Evolutionary conservation across 1,140 invertebrate species (phyloP).

Genomic region (Leptopilina boulardi): DNA sequence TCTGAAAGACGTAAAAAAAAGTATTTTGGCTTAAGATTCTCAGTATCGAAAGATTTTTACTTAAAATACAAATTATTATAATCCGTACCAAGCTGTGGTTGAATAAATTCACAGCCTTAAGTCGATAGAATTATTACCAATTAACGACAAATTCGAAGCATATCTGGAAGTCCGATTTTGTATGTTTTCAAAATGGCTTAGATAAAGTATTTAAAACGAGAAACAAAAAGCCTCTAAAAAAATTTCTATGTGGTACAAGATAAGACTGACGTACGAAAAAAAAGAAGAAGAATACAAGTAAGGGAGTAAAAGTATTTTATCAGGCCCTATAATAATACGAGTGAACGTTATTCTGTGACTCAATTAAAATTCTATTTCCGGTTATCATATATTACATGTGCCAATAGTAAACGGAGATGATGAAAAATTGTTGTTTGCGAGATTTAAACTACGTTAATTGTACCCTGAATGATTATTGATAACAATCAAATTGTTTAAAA

Average conservation of each 20-base stretch:
- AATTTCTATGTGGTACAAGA: constrained; percentile 62
- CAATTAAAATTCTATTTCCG: constrained; percentile 31
- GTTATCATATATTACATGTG: constrained; percentile 21
- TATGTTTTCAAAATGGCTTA: constrained; percentile 30
- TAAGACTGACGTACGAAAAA: constrained; percentile 68
- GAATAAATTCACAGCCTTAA: background rate
- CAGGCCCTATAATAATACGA: constrained; percentile 9
- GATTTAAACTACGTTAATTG: constrained; percentile 28
- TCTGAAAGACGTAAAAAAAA: background rate
- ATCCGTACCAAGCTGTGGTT: constrained; percentile 13
- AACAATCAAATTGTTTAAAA: constrained; percentile 15
- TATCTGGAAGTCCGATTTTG: constrained; percentile 50
- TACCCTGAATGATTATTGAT: background rate
- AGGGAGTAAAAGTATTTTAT: constrained; percentile 28
- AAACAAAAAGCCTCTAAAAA: constrained; percentile 3
- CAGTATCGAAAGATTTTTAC: background rate
- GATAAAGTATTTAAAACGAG: background rate
- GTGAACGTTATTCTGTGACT: background rate
- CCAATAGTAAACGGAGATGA: background rate
- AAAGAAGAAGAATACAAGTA: constrained; percentile 4
- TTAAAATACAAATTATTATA: constrained; percentile 21
- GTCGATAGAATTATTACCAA: background rate
- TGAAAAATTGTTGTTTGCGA: constrained; percentile 27
- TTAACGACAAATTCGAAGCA: constrained; percentile 36
- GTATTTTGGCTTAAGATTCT: background rate